Percentiles rank a stretch among this genome's conserved stretches.
These are phyloP conservation scores for Phlogophora meticulosa DNA, from an alignment of 2,888 invertebrate species.

Conservation along the genomic window DNA sequence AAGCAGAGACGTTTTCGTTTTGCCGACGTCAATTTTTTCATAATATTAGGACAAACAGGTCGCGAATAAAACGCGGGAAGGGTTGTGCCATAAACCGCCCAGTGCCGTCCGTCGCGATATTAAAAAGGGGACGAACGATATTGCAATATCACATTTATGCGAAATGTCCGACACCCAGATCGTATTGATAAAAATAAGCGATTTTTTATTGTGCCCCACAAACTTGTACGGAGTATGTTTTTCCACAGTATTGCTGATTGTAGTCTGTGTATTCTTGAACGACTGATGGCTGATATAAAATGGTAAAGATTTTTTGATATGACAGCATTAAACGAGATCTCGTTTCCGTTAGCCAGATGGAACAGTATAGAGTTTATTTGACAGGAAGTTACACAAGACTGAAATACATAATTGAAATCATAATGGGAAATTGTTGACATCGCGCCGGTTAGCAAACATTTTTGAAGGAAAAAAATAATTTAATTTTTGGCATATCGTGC, in stretches of 20 bases:
- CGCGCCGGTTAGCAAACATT: background rate
- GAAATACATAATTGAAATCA: conserved; percentile 7
- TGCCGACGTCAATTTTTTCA: conserved; percentile 90
- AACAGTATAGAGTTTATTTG: conserved; percentile 7
- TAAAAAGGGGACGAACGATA: conserved; percentile 91
- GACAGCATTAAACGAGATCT: conserved; percentile 36
- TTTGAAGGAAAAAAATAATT: background rate
- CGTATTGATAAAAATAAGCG: conserved; percentile 91
- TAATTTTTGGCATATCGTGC: background rate
- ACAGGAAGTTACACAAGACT: conserved; percentile 33
- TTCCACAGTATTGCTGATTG: conserved; percentile 72
- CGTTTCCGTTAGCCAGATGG: conserved; percentile 30
- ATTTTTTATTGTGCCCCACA: conserved; percentile 89
- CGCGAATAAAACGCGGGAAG: conserved; percentile 90
- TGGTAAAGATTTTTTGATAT: conserved; percentile 47
- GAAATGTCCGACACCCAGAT: conserved; percentile 91
- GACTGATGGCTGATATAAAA: conserved; percentile 60
- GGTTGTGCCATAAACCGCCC: conserved; percentile 91
- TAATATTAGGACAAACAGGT: conserved; percentile 91
- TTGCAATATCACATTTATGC: conserved; percentile 91
- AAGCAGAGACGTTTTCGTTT: conserved; percentile 82
- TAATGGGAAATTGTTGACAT: background rate
- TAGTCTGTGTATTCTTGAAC: conserved; percentile 64
- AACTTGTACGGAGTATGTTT: conserved; percentile 76
- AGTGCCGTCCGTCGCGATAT: conserved; percentile 90